Evolutionary conservation across 37 sponge, comb jelly and placozoan genomes (phyloP).

Genomic region (Crambe crambe): DNA sequence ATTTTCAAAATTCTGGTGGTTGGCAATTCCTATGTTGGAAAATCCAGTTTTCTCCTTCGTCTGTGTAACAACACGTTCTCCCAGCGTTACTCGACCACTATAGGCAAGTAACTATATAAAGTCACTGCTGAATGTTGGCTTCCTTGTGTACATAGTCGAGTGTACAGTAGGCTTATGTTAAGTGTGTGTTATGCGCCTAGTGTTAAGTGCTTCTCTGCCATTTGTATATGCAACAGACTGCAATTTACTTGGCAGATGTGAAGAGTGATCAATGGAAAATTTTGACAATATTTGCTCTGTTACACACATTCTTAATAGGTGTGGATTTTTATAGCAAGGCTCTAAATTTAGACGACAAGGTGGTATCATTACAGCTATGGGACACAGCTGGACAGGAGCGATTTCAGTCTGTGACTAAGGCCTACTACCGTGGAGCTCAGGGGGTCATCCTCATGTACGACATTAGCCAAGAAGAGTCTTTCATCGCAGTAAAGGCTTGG

Average conservation of each 20-base stretch:
- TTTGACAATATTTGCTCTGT: too few species aligned
- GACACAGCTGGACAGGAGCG: slow-evolving; percentile 93
- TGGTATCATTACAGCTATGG: slow-evolving; percentile 79
- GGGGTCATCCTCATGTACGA: slow-evolving; percentile 85
- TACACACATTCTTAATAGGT: too few species aligned
- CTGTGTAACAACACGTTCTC: slow-evolving; percentile 75
- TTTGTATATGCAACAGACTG: too few species aligned
- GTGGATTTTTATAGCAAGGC: slow-evolving; percentile 64
- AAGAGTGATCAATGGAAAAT: too few species aligned
- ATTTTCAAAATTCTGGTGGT: slow-evolving; percentile 76
- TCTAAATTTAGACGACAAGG: slow-evolving; percentile 43
- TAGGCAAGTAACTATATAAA: slow-evolving; percentile 53
- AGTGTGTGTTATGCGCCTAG: too few species aligned
- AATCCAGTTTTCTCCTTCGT: slow-evolving; percentile 77
- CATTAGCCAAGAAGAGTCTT: slow-evolving; percentile 74
- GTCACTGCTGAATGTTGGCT: too few species aligned
- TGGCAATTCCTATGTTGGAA: slow-evolving; percentile 84
- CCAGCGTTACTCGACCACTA: slow-evolving; percentile 65
- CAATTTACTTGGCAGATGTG: too few species aligned
- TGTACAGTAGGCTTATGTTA: too few species aligned
- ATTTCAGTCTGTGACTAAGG: slow-evolving; percentile 77
- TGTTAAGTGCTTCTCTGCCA: too few species aligned
- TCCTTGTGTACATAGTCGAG: too few species aligned
- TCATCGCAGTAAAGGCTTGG: slow-evolving; percentile 80
- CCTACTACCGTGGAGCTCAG: slow-evolving; percentile 79